These are phyloP conservation scores for Penaeus japonicus DNA, from an alignment of 1,140 invertebrate genomes.

Conservation along the genomic window DNA sequence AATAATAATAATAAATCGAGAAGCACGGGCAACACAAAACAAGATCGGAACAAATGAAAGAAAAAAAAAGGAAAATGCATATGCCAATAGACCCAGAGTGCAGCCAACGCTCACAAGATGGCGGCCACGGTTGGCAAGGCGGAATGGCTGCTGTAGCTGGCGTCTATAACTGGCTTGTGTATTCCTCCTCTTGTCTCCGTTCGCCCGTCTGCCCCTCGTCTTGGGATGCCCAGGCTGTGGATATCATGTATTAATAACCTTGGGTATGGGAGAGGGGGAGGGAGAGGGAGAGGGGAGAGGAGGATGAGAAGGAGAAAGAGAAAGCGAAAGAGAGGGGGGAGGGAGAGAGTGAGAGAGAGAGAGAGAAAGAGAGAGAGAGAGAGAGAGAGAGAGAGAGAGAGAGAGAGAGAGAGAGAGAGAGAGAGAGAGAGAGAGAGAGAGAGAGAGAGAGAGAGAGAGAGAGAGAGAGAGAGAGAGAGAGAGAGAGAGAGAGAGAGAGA, in stretches of 20 bases:
- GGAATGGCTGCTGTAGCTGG: too few species aligned
- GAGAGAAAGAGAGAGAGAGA: not conserved
- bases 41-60: too few species aligned
- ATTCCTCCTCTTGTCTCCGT: too few species aligned
- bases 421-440: not conserved
- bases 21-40: too few species aligned
- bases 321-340: not conserved
- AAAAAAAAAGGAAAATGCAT: too few species aligned
- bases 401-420: not conserved
- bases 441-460: slow-evolving; percentile 39
- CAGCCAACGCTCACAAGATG: too few species aligned
- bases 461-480: slow-evolving; percentile 45
- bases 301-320: not conserved
- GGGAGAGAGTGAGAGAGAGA: not conserved
- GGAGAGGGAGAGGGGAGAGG: not conserved
- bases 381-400: not conserved
- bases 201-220: too few species aligned
- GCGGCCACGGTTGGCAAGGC: too few species aligned
- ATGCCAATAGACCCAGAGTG: too few species aligned
- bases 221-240: not conserved
- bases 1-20: too few species aligned
- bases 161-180: too few species aligned
- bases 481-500: slow-evolving; percentile 43
- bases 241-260: not conserved
- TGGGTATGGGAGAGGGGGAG: not conserved